Evolutionary conservation across 2,797 vertebrate species (phyloP).

Genomic region (Pitangus sulphuratus): DNA sequence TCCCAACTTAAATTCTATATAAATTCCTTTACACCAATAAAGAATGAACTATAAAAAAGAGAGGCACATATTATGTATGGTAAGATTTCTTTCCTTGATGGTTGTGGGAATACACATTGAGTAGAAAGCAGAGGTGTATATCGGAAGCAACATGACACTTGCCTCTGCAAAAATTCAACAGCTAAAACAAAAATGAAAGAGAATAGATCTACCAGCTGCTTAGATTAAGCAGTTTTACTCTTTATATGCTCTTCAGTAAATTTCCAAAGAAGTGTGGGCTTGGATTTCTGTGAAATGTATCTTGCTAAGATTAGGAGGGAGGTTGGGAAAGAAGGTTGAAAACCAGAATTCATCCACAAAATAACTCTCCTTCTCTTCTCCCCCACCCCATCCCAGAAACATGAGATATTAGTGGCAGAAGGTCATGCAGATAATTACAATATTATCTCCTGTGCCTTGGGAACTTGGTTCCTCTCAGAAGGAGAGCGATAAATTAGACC

Average conservation of each 20-base stretch:
- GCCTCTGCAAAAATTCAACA: neutral
- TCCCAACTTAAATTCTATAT: neutral
- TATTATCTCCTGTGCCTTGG: neutral
- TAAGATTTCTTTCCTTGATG: neutral
- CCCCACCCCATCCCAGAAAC: neutral
- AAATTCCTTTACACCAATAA: neutral
- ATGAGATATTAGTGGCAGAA: slow-evolving; percentile 19
- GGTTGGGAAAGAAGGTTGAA: neutral
- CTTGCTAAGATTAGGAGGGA: neutral
- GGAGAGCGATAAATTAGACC: neutral
- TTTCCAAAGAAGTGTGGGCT: neutral
- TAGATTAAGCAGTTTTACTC: neutral
- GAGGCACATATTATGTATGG: neutral
- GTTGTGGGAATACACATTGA: neutral
- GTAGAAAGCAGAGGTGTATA: neutral
- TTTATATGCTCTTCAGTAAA: neutral
- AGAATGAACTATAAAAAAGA: neutral
- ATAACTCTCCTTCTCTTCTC: neutral
- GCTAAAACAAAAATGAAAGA: slow-evolving; percentile 14
- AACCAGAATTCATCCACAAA: neutral
- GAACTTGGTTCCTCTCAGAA: neutral
- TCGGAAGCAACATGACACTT: neutral
- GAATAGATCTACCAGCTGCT: neutral
- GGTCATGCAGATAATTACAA: slow-evolving; percentile 34
- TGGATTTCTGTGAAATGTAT: neutral